These are phyloP conservation scores for Pyrgilauda ruficollis DNA, from an alignment of 2,113 vertebrate species.

Conservation along the genomic window DNA sequence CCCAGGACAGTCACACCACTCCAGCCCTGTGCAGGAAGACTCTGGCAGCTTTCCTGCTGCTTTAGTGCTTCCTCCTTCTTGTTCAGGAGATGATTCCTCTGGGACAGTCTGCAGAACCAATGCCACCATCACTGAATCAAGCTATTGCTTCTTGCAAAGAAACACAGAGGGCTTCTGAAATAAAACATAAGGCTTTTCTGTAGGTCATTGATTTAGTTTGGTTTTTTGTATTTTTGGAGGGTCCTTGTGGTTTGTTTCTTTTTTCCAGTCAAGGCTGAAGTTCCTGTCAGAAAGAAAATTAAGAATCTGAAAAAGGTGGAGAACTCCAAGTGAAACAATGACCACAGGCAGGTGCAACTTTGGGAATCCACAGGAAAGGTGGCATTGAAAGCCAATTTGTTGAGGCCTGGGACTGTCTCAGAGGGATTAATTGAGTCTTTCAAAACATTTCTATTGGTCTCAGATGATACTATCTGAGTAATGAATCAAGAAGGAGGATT, in stretches of 20 bases:
- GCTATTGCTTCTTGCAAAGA: background rate
- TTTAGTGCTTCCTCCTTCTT: background rate
- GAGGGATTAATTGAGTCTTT: slow-evolving; percentile 2
- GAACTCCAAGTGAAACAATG: background rate
- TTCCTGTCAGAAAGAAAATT: background rate
- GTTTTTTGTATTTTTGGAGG: accelerated
- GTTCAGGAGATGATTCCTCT: background rate
- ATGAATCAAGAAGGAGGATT: slow-evolving; percentile 21
- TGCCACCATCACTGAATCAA: background rate
- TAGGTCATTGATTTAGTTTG: background rate
- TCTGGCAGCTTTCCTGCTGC: background rate
- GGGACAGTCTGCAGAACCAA: background rate
- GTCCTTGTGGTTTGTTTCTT: background rate
- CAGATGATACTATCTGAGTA: background rate
- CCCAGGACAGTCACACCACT: background rate
- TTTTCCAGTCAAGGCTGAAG: background rate
- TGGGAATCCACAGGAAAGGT: background rate
- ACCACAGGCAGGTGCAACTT: background rate
- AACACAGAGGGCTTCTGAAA: background rate
- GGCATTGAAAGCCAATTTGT: background rate
- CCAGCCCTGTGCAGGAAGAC: background rate
- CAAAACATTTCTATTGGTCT: slow-evolving; percentile 12
- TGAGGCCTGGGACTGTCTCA: background rate
- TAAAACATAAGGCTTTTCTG: background rate
- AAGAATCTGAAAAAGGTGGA: background rate